These are phyloP conservation scores for Pyrgus malvae DNA, from an alignment of 2,888 invertebrate species.

Conservation along the genomic window DNA sequence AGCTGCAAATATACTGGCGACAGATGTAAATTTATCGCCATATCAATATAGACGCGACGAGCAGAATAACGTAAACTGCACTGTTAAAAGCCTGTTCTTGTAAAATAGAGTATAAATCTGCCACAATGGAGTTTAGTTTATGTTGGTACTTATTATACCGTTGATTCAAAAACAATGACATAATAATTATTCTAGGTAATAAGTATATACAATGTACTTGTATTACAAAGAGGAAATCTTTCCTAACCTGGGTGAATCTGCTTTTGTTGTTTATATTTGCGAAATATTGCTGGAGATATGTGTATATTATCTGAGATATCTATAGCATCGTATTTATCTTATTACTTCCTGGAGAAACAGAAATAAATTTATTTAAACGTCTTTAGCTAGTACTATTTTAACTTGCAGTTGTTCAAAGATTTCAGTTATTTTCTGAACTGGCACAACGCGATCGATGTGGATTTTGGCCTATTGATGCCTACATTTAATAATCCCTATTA, in stretches of 20 bases:
- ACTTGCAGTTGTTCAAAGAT: conserved; percentile 2
- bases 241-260: no score
- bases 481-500: no score
- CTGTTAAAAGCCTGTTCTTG: not conserved
- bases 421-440: conserved; percentile 3
- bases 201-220: no score
- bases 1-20: no score
- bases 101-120: conserved; percentile 3
- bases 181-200: no score
- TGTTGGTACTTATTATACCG: no score
- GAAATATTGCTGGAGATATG: not conserved
- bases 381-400: conserved; percentile 7
- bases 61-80: not conserved
- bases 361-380: not conserved
- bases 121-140: not conserved
- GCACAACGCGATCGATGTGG: not conserved
- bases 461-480: not conserved
- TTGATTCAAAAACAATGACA: no score
- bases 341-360: not conserved
- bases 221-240: no score
- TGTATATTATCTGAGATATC: not conserved
- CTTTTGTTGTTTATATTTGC: no score
- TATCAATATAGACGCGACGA: not conserved
- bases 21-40: no score
- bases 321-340: not conserved